phyloP scores from a whole-genome alignment of 2,888 invertebrate genomes.

The Macaria notata region DNA sequence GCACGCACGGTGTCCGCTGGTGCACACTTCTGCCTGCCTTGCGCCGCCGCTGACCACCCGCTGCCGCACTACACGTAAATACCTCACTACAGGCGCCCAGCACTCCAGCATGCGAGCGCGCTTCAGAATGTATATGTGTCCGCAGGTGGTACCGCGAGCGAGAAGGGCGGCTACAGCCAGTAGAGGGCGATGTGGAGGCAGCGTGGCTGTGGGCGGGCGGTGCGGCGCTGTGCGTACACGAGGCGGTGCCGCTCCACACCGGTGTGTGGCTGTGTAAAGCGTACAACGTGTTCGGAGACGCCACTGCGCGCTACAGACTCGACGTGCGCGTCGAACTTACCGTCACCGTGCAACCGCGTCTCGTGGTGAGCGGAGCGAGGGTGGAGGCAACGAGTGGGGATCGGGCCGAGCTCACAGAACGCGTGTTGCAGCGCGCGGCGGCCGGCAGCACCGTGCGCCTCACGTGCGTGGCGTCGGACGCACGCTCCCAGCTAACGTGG shows the following conservation, averaged over 20 bases:
- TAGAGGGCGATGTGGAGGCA: constrained; percentile 31
- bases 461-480: constrained; percentile 84
- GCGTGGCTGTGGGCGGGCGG: constrained; percentile 87
- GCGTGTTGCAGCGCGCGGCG: constrained; percentile 85
- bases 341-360: too few relatives aligned
- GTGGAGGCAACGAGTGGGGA: too few relatives aligned
- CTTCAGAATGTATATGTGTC: too few relatives aligned
- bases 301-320: constrained; percentile 83
- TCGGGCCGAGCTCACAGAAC: constrained; percentile 82
- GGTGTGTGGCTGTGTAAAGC: constrained; percentile 88
- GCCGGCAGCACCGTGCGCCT: constrained; percentile 86
- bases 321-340: too few relatives aligned
- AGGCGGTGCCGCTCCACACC: constrained; percentile 83
- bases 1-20: constrained; percentile 80
- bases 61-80: constrained; percentile 85
- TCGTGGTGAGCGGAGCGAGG: too few relatives aligned
- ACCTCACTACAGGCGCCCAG: too few relatives aligned
- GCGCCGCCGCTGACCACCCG: constrained; percentile 84
- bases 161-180: constrained; percentile 74
- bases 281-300: constrained; percentile 85
- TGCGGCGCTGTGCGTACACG: constrained; percentile 86
- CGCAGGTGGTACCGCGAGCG: constrained; percentile 81
- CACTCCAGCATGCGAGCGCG: too few relatives aligned
- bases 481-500: too few relatives aligned
- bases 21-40: constrained; percentile 84